phyloP scores from a whole-genome alignment of 2,797 vertebrate species.

The Enteromius treurensis region DNA sequence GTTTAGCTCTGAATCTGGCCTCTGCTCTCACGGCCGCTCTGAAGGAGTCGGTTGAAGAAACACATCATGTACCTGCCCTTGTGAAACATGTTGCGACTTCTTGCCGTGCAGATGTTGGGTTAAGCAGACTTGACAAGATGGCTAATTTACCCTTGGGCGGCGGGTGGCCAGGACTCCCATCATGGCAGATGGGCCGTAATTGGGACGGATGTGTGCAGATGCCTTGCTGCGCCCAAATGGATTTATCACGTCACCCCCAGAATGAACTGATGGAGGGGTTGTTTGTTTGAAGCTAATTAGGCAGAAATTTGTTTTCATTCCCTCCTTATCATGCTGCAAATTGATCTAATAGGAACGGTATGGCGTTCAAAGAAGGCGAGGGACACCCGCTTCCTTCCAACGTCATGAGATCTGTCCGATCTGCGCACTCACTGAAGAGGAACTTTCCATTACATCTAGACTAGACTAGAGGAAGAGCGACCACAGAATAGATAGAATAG shows the following conservation, averaged over 20 bases:
- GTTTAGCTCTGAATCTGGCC: not conserved
- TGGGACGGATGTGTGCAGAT: constrained; percentile 85
- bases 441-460: not conserved
- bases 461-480: not conserved
- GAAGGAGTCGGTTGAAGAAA: not conserved
- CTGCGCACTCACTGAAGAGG: not conserved
- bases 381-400: not conserved
- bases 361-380: constrained; percentile 38
- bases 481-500: not conserved
- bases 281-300: constrained; percentile 92
- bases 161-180: constrained; percentile 70
- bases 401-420: not conserved
- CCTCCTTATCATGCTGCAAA: constrained; percentile 70
- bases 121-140: constrained; percentile 79
- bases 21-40: not conserved
- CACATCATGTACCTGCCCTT: constrained; percentile 40
- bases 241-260: constrained; percentile 84
- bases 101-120: constrained; percentile 76
- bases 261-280: constrained; percentile 84
- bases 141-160: constrained; percentile 81
- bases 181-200: constrained; percentile 86
- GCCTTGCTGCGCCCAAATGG: constrained; percentile 80
- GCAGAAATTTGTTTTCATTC: constrained; percentile 91
- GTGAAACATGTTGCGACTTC: constrained; percentile 58
- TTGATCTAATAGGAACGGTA: constrained; percentile 74